Conservation (phyloP, 1,140 invertebrate species). For the Drosophila insularis region DNA sequence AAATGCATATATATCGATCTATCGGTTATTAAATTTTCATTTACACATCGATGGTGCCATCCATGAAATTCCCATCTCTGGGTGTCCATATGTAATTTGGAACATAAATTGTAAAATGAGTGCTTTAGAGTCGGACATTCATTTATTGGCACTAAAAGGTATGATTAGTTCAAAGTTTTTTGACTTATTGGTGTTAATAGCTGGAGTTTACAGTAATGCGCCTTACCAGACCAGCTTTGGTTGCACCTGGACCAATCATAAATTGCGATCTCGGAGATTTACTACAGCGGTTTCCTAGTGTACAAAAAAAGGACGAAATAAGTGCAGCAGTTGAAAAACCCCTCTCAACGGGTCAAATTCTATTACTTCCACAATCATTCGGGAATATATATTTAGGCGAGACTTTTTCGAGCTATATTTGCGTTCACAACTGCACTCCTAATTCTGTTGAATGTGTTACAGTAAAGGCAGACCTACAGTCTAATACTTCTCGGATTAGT, state of each 20-base stretch:
- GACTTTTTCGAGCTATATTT: slow-evolving; percentile 98
- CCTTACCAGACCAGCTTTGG: slow-evolving; percentile 59
- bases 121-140: slow-evolving; percentile 47
- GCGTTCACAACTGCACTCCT: slow-evolving; percentile 96
- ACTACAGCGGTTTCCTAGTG: slow-evolving; percentile 39
- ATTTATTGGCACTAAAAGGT: slow-evolving; percentile 69
- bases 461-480: slow-evolving; percentile 96
- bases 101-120: slow-evolving; percentile 36
- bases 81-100: no score
- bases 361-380: slow-evolving; percentile 97
- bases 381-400: slow-evolving; percentile 93
- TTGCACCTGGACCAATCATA: slow-evolving; percentile 57
- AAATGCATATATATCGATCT: no score
- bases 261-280: slow-evolving; percentile 59
- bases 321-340: slow-evolving; percentile 84
- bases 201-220: slow-evolving; percentile 51
- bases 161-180: neutral
- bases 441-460: slow-evolving; percentile 91
- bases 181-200: neutral
- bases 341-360: slow-evolving; percentile 92
- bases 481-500: slow-evolving; percentile 92
- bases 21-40: no score
- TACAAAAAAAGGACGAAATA: slow-evolving; percentile 34
- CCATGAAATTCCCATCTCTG: no score
- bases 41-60: no score